A percentile compares a stretch with the other conserved stretches of the same genome.
phyloP scores from a whole-genome alignment of 1,140 invertebrate species.

The Pseudomyrmex dendroicus region DNA sequence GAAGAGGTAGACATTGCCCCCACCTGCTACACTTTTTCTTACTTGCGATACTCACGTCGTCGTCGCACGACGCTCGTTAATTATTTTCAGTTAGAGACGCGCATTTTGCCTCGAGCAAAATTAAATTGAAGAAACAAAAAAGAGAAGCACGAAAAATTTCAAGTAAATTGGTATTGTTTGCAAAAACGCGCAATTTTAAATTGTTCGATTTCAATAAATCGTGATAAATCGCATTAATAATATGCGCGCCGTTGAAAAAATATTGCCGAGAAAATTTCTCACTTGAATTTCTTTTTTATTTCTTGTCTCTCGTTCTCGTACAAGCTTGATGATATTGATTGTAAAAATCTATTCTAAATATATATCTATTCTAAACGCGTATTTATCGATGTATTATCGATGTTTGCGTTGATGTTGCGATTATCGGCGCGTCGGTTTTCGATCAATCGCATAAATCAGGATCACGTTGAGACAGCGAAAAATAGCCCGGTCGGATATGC shows the following conservation, averaged over 20 bases:
- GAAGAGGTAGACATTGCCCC: conserved; percentile 21
- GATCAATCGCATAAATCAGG: conserved; percentile 59
- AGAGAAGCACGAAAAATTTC: neutral
- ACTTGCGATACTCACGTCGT: conserved; percentile 27
- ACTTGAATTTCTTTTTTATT: neutral
- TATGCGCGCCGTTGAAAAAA: neutral
- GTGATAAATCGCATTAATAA: too few species aligned
- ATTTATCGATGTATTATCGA: conserved; percentile 14
- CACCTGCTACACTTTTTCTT: conserved; percentile 50
- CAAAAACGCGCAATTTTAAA: too few species aligned
- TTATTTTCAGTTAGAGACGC: conserved; percentile 16
- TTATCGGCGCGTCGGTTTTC: conserved; percentile 41
- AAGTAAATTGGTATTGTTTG: neutral
- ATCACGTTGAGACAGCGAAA: conserved; percentile 58
- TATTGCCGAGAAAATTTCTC: neutral
- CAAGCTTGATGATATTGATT: neutral
- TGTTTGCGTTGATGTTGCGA: conserved; percentile 25
- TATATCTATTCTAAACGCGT: conserved; percentile 31
- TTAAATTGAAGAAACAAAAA: neutral
- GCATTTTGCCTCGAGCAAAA: neutral
- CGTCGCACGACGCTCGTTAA: conserved; percentile 40
- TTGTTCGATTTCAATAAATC: too few species aligned
- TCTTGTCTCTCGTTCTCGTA: neutral
- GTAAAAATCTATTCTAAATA: conserved; percentile 38
- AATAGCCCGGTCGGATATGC: conserved; percentile 69